These are phyloP conservation scores for Hydrotaea cyrtoneurina DNA, from an alignment of 2,888 invertebrate species.

Conservation along the genomic window DNA sequence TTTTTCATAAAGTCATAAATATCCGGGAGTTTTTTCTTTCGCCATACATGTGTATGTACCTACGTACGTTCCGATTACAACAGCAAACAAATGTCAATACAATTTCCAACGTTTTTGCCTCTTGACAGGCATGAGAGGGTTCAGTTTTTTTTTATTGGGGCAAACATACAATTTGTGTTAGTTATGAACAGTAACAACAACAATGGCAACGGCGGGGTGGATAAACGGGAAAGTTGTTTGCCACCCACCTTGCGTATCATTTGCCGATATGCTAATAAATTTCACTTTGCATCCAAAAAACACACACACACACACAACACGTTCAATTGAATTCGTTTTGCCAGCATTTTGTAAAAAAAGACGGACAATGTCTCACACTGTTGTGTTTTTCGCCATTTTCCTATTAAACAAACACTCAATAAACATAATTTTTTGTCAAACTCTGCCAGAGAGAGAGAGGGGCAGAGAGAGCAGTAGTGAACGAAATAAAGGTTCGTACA, in stretches of 20 bases:
- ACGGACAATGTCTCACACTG: not conserved
- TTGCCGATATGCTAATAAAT: constrained; percentile 17
- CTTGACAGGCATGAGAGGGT: not conserved
- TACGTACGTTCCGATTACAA: too few relatives aligned
- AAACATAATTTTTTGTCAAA: constrained; percentile 7
- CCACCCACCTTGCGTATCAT: not conserved
- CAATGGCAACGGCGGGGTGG: not conserved
- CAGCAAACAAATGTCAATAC: not conserved
- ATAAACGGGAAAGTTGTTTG: not conserved
- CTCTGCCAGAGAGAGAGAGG: not conserved
- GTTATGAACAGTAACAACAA: not conserved
- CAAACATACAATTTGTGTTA: constrained; percentile 5
- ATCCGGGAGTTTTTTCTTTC: not conserved
- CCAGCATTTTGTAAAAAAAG: not conserved
- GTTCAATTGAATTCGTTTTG: not conserved
- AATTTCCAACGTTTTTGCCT: not conserved
- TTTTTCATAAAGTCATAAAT: constrained; percentile 25
- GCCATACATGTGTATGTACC: too few relatives aligned
- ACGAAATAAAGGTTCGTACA: not conserved
- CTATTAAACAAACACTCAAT: constrained; percentile 27
- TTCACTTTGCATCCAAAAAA: not conserved
- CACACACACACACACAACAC: too few relatives aligned
- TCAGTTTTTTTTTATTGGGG: constrained; percentile 3
- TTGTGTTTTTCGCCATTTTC: not conserved
- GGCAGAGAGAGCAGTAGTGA: not conserved